These are phyloP conservation scores for Schizopygopsis pylzovi DNA, from an alignment of 2,797 vertebrate species.

Conservation along the genomic window DNA sequence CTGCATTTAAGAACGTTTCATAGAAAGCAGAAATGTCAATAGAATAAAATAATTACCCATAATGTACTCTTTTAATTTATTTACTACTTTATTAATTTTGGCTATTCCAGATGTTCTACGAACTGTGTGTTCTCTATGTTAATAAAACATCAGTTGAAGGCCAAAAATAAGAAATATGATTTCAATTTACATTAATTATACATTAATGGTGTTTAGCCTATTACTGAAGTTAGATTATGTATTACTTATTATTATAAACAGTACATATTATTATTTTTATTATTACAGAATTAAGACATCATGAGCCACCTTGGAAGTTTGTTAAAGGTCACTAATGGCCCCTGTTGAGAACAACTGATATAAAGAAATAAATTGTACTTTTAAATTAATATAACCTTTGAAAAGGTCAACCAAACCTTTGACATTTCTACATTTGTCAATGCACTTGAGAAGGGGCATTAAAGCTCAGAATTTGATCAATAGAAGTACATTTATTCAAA, in stretches of 20 bases:
- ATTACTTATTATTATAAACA: background rate
- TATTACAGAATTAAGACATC: background rate
- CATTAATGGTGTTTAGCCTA: background rate
- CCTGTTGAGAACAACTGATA: background rate
- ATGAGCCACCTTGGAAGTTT: background rate
- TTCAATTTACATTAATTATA: background rate
- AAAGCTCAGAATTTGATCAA: background rate
- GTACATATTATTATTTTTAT: too few species aligned
- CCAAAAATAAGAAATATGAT: background rate
- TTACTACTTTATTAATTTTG: background rate
- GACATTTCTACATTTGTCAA: background rate
- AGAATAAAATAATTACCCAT: background rate
- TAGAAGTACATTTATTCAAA: background rate
- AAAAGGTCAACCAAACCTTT: background rate
- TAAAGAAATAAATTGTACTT: background rate
- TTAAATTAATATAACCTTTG: background rate
- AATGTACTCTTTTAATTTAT: background rate
- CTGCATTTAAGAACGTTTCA: background rate
- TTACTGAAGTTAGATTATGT: background rate
- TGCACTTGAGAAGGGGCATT: background rate
- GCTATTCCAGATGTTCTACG: background rate
- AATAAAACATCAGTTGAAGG: too few species aligned
- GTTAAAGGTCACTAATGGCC: background rate
- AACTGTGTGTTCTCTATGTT: background rate
- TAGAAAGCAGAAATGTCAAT: background rate